Evolutionary conservation across 2,888 invertebrate genomes (phyloP), one percentile per base, ranked within the genome.

Genomic region (Cybosia mesomella): DNA sequence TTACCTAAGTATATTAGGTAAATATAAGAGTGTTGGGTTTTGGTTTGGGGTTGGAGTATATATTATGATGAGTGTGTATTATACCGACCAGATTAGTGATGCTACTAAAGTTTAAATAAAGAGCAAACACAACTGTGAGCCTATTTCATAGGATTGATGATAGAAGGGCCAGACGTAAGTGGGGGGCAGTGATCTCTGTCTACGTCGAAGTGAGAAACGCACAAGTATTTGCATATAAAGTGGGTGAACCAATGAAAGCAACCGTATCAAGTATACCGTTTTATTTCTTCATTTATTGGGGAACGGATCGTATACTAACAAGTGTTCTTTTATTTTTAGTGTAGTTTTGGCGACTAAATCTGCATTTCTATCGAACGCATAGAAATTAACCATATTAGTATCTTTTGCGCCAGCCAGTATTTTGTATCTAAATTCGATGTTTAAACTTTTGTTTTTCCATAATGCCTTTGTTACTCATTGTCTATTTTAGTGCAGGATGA

Each of bases 201-300:
- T 8, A n/a, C 49, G 8, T 49, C n/a, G 49, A 49, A 49, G 49
- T 18, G 49, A 49, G 18, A 49, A 49, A 49, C 49, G 49, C n/a
- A 49, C 49, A 49, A 49, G n/a, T 49, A 49, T 49, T 49, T 49
- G 49, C 49, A 49, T 49, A 49, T 49, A 49, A 49, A 49, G 49
- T 49, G 49, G 49, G 49, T n/a, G n/a, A 49, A 49, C 49, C 49
- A 49, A 49, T n/a, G 49, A 49, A 49, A 8, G n/a, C 49, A n/a
- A 49, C 49, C n/a, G 18, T 49, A 49, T 18, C 49, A 49, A 18
- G 8, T 49, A 49, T n/a, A 49, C 49, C 49, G 49, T 49, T 49
- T 49, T 49, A 49, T 49, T 49, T n/a, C 9, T 49, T 49, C 49
- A 49, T 49, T 49, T 49, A 49, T 49, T 49, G 18, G 18, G n/a